Evolutionary conservation across 1,140 invertebrate genomes (phyloP), one percentile per base, ranked within the genome.

Genomic region (Philaenus spumarius): DNA sequence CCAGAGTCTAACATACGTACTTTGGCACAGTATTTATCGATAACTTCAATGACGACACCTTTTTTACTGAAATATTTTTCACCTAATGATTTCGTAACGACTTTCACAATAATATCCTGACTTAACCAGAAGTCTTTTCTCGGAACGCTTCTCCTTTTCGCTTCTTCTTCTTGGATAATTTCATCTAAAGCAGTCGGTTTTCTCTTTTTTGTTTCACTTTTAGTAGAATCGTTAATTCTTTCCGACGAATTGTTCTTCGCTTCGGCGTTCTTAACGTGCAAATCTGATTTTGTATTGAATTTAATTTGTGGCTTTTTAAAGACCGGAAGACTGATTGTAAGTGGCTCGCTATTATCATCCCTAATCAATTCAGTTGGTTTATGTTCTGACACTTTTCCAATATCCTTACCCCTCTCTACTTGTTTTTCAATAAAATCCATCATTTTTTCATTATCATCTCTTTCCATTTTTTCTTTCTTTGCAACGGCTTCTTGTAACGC

Each of bases 391-490:
- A 39, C 73, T 2, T 69, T 59, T 14, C 62, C 59, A 35, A 69
- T 65, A 12, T 70, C 71, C 59, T 81, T 79, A 0, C 82, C 87
- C 55, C 80, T 74, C 67, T 85, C 80, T 6, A 90, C 84, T 78
- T 95, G 92, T 63, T 87, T 85, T 59, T 89, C 78, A 60, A 98
- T 87, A 67, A 95, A 93, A 40, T 92, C 86, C 62, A 86, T 76
- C 76, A 88, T 85, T 64, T 86, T 78, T 69, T 98, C 95, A 68
- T 93, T 85, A 70, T 97, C 94, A 75, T 96, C 93, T 67, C 93
- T 89, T 57, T 96, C 94, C 84, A 96, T 87, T 76, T 96, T 97
- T 63, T 93, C 83, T 66, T 95, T 96, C 59, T 87, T 90, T 5
- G 82, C 82, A 43, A 84, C 78, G 19, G 84, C 71, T 62, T 69